Base-by-base conservation (phyloP, 2,888 invertebrate genomes). In the Lomographa bimaculata region DNA sequence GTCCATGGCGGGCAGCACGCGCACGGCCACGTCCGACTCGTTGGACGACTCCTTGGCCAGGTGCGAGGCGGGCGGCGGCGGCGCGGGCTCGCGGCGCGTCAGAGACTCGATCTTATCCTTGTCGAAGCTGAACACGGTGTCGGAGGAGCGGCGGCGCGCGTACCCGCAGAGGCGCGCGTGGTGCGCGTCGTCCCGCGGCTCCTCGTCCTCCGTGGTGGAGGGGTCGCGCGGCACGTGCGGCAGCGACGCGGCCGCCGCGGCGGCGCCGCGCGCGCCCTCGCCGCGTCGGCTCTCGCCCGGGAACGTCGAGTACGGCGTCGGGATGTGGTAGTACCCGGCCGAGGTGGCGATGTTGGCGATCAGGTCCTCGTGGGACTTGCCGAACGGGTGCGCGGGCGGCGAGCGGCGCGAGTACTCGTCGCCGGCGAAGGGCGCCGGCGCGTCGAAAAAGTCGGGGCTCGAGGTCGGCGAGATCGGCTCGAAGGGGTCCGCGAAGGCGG, bases 51-150 rank as follows among this genome's bases (percentile, higher is more conserved):
- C 90, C 39, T 90, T 89, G 1, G 85, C 72, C 8, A 90, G 77
- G 48, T 80, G 82, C 3, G 80, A 78, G 3, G 69, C 36, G 84
- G 82, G 38, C 92, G 91, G 27, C 93, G 43, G 42, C 5, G 48
- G 35, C 23, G 30, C 27, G n/a, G 40, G 12, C 24, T 54, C 54
- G 39, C 39, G 45, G 34, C 93, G 92, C 29, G 93, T 93, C 25
- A 94, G 72, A 1, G 93, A 93, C 64, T 94, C 94, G 42, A 94
- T 94, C 61, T 93, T 92, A 51, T 94, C 94, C 66, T 94, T 93
- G 63, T 94, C 94, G 56, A 94, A 94, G 71, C 94, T 94, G 60
- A 94, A 94, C 3, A 94, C 93, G 27, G 92, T 92, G 52, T 94
- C 92, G n/a, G 94, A 94, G 24, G 94, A 93, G 7, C 93, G 91